Base-by-base conservation (phyloP, 2,888 invertebrate genomes). In the Campoplex nolae region DNA sequence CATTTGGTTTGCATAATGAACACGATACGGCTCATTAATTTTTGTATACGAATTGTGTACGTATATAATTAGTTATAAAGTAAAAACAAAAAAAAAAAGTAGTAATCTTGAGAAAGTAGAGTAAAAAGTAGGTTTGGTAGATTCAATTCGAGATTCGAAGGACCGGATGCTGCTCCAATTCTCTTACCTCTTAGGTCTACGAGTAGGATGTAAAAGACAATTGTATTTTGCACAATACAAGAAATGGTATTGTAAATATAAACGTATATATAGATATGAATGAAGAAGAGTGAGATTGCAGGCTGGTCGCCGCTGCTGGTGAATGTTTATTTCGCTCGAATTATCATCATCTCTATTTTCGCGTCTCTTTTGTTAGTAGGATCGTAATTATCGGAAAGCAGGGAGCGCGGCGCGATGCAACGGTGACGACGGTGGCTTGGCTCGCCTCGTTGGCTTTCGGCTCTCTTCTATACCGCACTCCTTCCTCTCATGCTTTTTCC, bases 321-420 rank as follows among this genome's bases (percentile, higher is more conserved):
- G 76, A 70, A 81, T 83, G 83, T 80, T 86, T 86, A 86, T 86
- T 83, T 86, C 83, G 76, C 86, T 77, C 86, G 83, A 86, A 86
- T 86, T 83, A 86, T 83, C 83, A 73, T 86, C 76, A 67, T 86
- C 68, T 77, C 62, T 71, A 81, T 83, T 83, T 83, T 80, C 83
- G 67, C 77, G 82, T 86, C 82, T 79, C 85, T 81, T 83, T 86
- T 86, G 86, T 86, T 83, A 79, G 83, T 58, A 68, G 86, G 58
- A 83, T 86, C 86, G 86, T 86, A 86, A 86, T 86, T 86, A 86
- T 86, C 86, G 86, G 83, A 54, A 83, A 80, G 80, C 79, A 58
- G 74, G 35, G 35, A 75, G 32, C 42, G 42, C 11, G 58, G 42
- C 11, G 58, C 32, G 58, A n/a, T 54, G 70, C 35, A 83, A 78